These are phyloP conservation scores for Sinohyriopsis cumingii DNA, from an alignment of 2,888 invertebrate species.

Conservation along the genomic window DNA sequence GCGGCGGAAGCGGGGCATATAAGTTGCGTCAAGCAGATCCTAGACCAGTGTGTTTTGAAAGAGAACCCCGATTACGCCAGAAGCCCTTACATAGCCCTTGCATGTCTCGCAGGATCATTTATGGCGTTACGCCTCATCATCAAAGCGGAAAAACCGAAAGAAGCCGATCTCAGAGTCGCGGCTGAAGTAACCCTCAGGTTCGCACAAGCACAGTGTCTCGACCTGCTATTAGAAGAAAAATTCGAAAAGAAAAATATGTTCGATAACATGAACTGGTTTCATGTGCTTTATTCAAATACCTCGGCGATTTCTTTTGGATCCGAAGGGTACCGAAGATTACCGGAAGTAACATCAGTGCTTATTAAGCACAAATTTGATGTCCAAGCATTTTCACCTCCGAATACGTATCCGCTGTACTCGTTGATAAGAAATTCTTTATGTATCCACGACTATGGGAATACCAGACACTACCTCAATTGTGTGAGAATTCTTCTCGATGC, in stretches of 20 bases:
- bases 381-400: conserved; percentile 45
- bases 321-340: conserved; percentile 43
- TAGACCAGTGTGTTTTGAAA: conserved; percentile 47
- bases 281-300: conserved; percentile 58
- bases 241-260: conserved; percentile 47
- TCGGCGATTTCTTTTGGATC: conserved; percentile 34
- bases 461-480: conserved; percentile 52
- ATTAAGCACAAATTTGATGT: conserved; percentile 55
- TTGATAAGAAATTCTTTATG: conserved; percentile 56
- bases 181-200: conserved; percentile 48
- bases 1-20: conserved; percentile 52
- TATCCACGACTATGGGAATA: conserved; percentile 50
- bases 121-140: conserved; percentile 48
- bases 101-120: conserved; percentile 53
- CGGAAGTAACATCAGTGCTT: conserved; percentile 54
- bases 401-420: conserved; percentile 64
- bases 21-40: conserved; percentile 53
- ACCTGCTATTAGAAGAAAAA: conserved; percentile 48
- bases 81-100: conserved; percentile 48
- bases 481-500: conserved; percentile 49
- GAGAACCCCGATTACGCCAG: conserved; percentile 41
- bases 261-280: conserved; percentile 60
- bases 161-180: conserved; percentile 48
- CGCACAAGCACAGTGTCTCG: conserved; percentile 53
- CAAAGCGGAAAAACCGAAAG: conserved; percentile 36